Evolutionary conservation across 2,797 vertebrate species (phyloP), one percentile per base, ranked within the genome.

Genomic region (Cynodonichthys magdalenae): DNA sequence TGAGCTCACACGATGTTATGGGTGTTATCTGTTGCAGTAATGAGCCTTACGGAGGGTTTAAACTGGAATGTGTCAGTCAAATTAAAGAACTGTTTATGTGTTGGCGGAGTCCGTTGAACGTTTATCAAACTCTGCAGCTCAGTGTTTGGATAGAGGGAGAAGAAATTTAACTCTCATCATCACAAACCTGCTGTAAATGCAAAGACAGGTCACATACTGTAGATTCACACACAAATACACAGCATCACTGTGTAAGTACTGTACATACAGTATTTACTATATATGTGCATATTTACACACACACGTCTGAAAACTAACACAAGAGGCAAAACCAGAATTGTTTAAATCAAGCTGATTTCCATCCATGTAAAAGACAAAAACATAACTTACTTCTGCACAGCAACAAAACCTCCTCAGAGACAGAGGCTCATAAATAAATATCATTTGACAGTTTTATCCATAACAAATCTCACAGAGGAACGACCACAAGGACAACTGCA

Each of bases 281-380:
- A n/a, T n/a, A n/a, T n/a, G n/a, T n/a, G n/a, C n/a, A n/a, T n/a
- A 53, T 80, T 84, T 77, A 59, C 71, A 36, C 77, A 80, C 77
- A 73, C 68, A 52, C 1, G 3, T 29, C 15, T 57, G 45, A 60
- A 79, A 77, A 59, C 47, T 72, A 72, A 82, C 66, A 50, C 46
- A 63, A 54, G 44, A 31, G 47, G 55, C 62, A 59, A 67, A 85
- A 87, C 74, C 71, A 74, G 81, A 66, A 58, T 74, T 52, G 71
- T 27, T 78, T 51, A 71, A 63, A 74, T 48, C 0, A 3, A 63
- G 59, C 59, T 66, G 67, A 75, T 82, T 88, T 68, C 53, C 63
- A 61, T 48, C 45, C 29, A 42, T 58, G 64, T 63, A 39, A 12
- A 39, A 3, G 11, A 59, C 24, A 55, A 79, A 86, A 77, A 77